Conservation (phyloP, 2,113 vertebrate species). For the Sinocyclocheilus maitianheensis region DNA sequence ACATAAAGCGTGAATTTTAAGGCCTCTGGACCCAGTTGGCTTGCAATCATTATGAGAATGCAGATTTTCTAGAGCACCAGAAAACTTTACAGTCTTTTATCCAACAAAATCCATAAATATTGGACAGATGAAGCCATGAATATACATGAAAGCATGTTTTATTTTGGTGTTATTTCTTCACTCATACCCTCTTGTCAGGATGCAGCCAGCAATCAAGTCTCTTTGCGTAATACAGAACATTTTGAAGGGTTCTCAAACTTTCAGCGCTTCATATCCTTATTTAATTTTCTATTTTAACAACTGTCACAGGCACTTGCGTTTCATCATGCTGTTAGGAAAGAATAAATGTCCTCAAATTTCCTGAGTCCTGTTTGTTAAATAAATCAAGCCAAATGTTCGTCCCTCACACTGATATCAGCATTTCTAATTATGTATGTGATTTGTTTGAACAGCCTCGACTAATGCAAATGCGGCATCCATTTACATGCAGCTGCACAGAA, state of each 20-base stretch:
- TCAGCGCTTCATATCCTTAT: conserved; percentile 6
- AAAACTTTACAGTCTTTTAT: not conserved
- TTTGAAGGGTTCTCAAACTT: conserved; percentile 26
- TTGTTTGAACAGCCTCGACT: conserved; percentile 25
- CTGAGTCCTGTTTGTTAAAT: conserved; percentile 11
- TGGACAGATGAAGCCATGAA: not conserved
- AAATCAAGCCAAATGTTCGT: not conserved
- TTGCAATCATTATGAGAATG: not conserved
- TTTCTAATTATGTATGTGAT: conserved; percentile 23
- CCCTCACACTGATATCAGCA: not conserved
- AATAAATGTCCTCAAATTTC: conserved; percentile 19
- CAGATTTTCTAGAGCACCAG: not conserved
- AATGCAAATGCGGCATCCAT: conserved; percentile 6
- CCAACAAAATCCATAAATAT: not conserved
- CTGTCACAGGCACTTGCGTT: not conserved
- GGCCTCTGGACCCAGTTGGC: not conserved
- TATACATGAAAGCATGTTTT: conserved; percentile 11
- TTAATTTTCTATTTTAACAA: conserved; percentile 8
- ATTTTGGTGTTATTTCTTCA: conserved; percentile 11
- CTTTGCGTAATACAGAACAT: not conserved
- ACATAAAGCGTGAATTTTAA: conserved; percentile 2
- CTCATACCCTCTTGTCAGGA: conserved; percentile 11
- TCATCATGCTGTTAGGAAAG: conserved; percentile 5
- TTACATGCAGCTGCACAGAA: not conserved
- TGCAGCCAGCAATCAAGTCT: not conserved